Conservation (phyloP, 2,888 invertebrate species). For the Pristionchus mayeri region DNA sequence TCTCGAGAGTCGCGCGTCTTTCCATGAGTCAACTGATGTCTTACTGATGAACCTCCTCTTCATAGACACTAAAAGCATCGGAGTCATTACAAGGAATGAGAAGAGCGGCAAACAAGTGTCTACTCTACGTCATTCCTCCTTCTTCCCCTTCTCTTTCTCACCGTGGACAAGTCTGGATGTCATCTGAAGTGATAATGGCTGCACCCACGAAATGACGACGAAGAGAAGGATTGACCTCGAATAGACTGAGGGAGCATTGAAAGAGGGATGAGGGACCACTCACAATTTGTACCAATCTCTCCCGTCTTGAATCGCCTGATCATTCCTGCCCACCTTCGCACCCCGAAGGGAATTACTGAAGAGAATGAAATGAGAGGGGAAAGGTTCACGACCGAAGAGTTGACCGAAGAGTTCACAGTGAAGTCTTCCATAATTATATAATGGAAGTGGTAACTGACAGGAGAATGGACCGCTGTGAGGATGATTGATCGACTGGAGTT, state of each 20-base stretch:
- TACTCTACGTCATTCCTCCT: not conserved
- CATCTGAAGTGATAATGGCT: constrained; percentile 4
- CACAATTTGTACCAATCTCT: constrained; percentile 34
- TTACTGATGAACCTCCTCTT: not conserved
- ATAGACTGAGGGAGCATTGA: not conserved
- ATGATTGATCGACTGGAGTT: not conserved
- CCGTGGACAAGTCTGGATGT: constrained; percentile 36
- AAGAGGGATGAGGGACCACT: not conserved
- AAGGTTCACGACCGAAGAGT: not conserved
- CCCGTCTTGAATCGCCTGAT: constrained; percentile 33
- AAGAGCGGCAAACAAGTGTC: not conserved
- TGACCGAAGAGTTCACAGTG: not conserved
- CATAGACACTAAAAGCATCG: not conserved
- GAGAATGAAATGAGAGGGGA: not conserved
- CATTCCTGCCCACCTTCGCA: constrained; percentile 20
- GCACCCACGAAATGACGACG: constrained; percentile 29
- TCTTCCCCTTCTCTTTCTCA: not conserved
- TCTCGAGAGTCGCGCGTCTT: not conserved
- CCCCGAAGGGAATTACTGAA: not conserved
- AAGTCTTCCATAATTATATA: not conserved
- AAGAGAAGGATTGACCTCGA: not conserved
- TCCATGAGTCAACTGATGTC: not conserved
- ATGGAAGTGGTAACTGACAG: not conserved
- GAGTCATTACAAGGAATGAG: not conserved
- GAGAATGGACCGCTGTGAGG: not conserved